Conservation (phyloP, 92 coral and sea anemone genomes). For the Pocillopora grandis region DNA sequence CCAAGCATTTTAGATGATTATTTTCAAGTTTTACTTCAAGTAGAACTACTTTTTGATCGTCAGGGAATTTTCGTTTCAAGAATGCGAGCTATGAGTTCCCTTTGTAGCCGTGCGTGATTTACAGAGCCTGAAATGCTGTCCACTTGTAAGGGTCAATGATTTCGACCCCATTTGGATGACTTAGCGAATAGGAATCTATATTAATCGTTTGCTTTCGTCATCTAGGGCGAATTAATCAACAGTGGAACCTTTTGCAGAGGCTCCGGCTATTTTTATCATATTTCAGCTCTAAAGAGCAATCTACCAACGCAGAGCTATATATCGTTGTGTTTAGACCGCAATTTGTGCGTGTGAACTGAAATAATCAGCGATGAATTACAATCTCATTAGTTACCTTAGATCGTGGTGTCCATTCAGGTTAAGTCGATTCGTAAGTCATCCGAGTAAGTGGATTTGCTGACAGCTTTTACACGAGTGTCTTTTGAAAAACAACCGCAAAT, state of each 20-base stretch:
- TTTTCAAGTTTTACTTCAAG: neutral
- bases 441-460: conserved; percentile 49
- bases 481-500: conserved; percentile 24
- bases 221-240: conserved; percentile 32
- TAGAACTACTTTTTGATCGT: neutral
- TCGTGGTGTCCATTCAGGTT: conserved; percentile 32
- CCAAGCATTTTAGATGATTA: too few species aligned
- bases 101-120: conserved; percentile 34
- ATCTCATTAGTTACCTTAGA: conserved; percentile 38
- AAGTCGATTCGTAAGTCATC: conserved; percentile 55
- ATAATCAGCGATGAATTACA: conserved; percentile 38
- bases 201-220: conserved; percentile 32
- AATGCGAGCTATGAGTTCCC: conserved; percentile 42
- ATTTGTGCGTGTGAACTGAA: conserved; percentile 33
- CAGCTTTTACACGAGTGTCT: conserved; percentile 33
- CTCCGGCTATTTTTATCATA: conserved; percentile 31
- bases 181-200: conserved; percentile 24
- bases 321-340: conserved; percentile 12
- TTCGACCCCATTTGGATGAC: conserved; percentile 41
- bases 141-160: conserved; percentile 43
- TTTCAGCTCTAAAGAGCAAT: conserved; percentile 28
- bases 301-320: conserved; percentile 48
- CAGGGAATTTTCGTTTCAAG: conserved; percentile 41
- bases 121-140: conserved; percentile 10
- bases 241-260: conserved; percentile 25